Evolutionary conservation across 2,888 invertebrate species (phyloP), one percentile per base, ranked within the genome.

Genomic region (Tetragonisca angustula): DNA sequence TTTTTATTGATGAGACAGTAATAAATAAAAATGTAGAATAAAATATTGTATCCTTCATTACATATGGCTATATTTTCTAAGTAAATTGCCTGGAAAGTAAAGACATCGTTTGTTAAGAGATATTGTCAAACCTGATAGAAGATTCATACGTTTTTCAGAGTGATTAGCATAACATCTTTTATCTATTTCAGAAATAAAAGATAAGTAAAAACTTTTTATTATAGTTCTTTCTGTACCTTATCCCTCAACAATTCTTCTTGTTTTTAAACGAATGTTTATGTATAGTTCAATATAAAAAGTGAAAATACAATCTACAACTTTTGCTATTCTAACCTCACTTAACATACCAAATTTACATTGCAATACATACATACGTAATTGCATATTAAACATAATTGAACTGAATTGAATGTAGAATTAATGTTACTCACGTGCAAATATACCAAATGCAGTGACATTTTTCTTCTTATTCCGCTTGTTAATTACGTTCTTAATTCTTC

Each of bases 1-100:
- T 17, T 74, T 70, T 15, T 43, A 62, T 81, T 65, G 36, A 59
- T 54, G 76, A 24, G 43, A 54, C 2, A 69, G 36, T 19, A 61
- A 72, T 21, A 61, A 15, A 49, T 19, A 49, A 72, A 61, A 56
- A 54, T 15, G 21, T 0, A n/a, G 15, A 24, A 32, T 13, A 21
- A 62, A 61, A 43, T 49, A 24, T 17, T 3, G 43, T 21, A n/a
- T 6, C 15, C 13, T 43, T n/a, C 21, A 15, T 32, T 36, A 36
- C 21, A 9, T 21, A 13, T 21, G 1, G 27, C 4, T 19, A 19
- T 32, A 32, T 64, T 11, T 11, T 64, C 19, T 2, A 61, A 17
- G 15, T 19, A 17, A 27, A 61, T 27, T 27, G 21, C 21, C 17
- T 61, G 3, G 9, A 61, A 24, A 61, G 17, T 27, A 1, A 56